Evolutionary conservation across 2,888 invertebrate species (phyloP), one percentile per base, ranked within the genome.

Genomic region (Pachydiplax longipennis): DNA sequence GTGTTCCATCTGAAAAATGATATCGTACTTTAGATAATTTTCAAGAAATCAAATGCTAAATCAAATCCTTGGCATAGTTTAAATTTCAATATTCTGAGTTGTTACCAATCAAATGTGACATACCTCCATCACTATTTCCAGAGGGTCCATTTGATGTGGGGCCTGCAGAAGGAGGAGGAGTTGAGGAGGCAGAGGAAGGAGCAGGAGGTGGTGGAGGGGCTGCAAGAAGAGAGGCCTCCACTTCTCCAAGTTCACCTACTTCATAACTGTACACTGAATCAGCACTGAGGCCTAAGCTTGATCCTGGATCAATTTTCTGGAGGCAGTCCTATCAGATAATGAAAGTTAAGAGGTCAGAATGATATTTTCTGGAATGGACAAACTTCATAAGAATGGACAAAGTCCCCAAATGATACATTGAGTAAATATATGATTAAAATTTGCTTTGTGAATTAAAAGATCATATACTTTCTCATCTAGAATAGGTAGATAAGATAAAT

Each of bases 241-340:
- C 93, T 90, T 94, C 93, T 6, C 93, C 92, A 31, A 94, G 93
- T 94, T 99, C 98, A 0, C 99, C 99, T 93, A 99, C 95, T 93
- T 98, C 98, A 94, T 99, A 99, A 92, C 98, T 97, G 91, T 97
- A 97, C 91, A 99, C 97, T 44, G 98, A 98, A 93, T 99, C 99
- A 18, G 96, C 96, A 91, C 95, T 95, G 8, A 97, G 94, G 2
- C 98, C 98, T 91, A 99, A 95, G 94, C 97, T 98, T 82, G 98
- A 97, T 25, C 97, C 97, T 0, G 98, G 98, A 94, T 99, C 99
- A 92, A 99, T 97, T 93, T 98, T 96, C 81, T 98, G 96, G 91
- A 98, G 95, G 94, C 99, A 99, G 93, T 99, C 99, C 95, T 95
- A 93, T 6, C 93, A 93, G 53, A 35, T 18, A 18, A 53, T 87